Conservation (phyloP, 2,113 vertebrate genomes). For the Tringa solitaria region DNA sequence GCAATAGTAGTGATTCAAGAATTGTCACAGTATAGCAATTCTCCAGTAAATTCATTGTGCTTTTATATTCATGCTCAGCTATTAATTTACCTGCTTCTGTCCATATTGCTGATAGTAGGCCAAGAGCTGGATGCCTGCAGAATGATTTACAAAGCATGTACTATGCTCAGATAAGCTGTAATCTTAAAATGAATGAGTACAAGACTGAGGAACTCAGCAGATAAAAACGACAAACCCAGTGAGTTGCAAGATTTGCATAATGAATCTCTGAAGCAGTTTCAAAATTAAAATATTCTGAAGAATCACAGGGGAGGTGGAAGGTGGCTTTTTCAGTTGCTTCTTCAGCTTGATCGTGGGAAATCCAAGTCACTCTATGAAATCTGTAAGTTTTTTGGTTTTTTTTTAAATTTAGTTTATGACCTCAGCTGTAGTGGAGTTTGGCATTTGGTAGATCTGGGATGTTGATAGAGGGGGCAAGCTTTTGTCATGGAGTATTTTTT, state of each 20-base stretch:
- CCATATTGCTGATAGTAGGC: neutral
- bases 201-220: neutral
- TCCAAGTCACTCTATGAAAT: neutral
- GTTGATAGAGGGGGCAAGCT: neutral
- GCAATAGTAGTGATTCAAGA: neutral
- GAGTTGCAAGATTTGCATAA: neutral
- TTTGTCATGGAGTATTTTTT: neutral
- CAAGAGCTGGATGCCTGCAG: neutral
- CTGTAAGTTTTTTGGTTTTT: neutral
- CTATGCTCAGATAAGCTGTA: neutral
- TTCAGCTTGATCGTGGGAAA: neutral
- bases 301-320: neutral
- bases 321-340: neutral
- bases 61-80: neutral
- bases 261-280: neutral
- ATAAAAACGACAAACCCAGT: neutral
- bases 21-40: neutral
- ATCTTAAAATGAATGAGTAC: neutral
- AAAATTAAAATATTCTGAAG: neutral
- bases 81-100: neutral
- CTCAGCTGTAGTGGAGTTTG: neutral
- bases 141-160: fast-evolving
- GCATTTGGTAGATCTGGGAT: neutral
- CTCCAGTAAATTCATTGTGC: neutral
- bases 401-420: neutral